Evolutionary conservation across 2,113 vertebrate species (phyloP).

Genomic region (Pungitius pungitius): DNA sequence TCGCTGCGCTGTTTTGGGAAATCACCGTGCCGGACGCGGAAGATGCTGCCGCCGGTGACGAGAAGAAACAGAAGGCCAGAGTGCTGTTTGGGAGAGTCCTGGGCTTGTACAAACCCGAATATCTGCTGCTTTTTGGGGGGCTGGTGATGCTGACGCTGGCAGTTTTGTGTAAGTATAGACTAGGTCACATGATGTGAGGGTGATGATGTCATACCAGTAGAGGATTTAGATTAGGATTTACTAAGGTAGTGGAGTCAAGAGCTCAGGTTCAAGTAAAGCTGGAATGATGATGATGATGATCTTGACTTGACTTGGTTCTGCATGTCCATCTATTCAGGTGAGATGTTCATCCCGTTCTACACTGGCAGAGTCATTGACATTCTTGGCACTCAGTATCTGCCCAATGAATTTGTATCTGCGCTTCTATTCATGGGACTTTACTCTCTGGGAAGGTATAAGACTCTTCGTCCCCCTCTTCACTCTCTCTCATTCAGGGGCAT

Average conservation of each 20-base stretch:
- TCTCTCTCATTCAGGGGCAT: neutral
- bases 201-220: no score
- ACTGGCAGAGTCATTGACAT: conserved; percentile 86
- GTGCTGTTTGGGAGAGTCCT: conserved; percentile 76
- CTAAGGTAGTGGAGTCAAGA: no score
- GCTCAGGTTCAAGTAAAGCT: no score
- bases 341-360: conserved; percentile 80
- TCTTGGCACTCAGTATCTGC: conserved; percentile 73
- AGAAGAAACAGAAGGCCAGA: conserved; percentile 50
- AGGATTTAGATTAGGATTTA: no score
- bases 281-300: no score
- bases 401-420: conserved; percentile 69
- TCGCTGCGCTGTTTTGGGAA: conserved; percentile 79
- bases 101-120: conserved; percentile 48
- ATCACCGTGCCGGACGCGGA: conserved; percentile 59
- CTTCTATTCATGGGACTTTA: conserved; percentile 78
- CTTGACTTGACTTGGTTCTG: neutral
- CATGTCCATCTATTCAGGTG: conserved; percentile 53
- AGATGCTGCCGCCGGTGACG: conserved; percentile 2
- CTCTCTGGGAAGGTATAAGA: conserved; percentile 80
- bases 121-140: conserved; percentile 47
- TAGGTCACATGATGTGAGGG: conserved; percentile 8
- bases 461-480: neutral
- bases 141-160: conserved; percentile 78
- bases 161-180: conserved; percentile 75